These are phyloP conservation scores for Astreopora myriophthalma DNA, from an alignment of 64 coral and sea anemone species.

Conservation along the genomic window DNA sequence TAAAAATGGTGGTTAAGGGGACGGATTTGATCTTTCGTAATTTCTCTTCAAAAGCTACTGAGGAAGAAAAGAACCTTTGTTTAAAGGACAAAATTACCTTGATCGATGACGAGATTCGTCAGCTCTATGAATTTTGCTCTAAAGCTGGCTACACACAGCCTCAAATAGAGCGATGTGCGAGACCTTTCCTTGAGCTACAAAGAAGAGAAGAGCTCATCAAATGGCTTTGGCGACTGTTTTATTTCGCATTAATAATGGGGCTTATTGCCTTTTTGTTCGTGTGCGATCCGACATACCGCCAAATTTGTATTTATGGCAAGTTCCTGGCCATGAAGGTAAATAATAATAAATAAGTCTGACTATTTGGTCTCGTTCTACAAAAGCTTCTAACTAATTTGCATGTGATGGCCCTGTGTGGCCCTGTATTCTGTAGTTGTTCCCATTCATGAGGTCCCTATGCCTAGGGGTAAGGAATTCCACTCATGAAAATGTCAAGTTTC, in stretches of 20 bases:
- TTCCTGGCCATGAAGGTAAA: constrained; percentile 67
- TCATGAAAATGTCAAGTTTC: too few species aligned
- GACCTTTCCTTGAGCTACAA: constrained; percentile 72
- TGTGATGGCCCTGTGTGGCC: too few species aligned
- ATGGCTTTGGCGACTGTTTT: constrained; percentile 67
- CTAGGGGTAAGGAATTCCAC: too few species aligned
- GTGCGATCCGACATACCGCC: constrained; percentile 72
- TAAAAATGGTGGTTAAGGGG: neutral
- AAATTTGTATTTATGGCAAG: constrained; percentile 88
- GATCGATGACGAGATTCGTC: constrained; percentile 82
- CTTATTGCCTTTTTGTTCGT: constrained; percentile 65
- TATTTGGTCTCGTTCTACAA: too few species aligned
- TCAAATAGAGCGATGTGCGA: constrained; percentile 87
- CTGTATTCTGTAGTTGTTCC: too few species aligned
- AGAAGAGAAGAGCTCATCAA: constrained; percentile 71
- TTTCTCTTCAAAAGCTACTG: constrained; percentile 43
- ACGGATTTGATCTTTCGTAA: neutral
- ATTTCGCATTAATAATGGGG: constrained; percentile 33
- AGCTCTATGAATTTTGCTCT: constrained; percentile 87
- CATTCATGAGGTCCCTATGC: too few species aligned
- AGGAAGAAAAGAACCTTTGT: constrained; percentile 65
- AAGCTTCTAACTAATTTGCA: too few species aligned
- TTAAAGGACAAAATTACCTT: constrained; percentile 83
- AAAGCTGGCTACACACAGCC: constrained; percentile 82
- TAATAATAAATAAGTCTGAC: too few species aligned